Evolutionary conservation across 2,113 vertebrate genomes (phyloP).

Genomic region (Serilophus lunatus): DNA sequence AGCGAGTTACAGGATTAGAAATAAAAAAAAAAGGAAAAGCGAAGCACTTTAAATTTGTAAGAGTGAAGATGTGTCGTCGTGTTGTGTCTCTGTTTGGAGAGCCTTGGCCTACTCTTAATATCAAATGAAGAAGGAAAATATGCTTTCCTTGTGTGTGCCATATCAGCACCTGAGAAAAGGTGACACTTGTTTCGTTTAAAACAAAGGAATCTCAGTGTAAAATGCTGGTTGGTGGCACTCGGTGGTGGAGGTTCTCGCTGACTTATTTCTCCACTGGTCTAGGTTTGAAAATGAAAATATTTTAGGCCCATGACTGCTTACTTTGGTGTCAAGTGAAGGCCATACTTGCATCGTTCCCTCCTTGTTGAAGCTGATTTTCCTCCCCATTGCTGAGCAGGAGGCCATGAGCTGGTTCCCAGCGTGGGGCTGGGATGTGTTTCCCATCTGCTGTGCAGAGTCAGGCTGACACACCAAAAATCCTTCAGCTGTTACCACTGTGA

Average conservation of each 20-base stretch:
- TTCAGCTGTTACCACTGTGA: not conserved
- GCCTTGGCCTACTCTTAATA: not conserved
- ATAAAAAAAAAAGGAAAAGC: not conserved
- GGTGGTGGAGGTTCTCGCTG: not conserved
- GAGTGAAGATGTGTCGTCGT: not conserved
- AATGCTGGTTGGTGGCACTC: not conserved
- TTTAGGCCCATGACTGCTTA: not conserved
- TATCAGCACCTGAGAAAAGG: not conserved
- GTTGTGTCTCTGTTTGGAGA: not conserved
- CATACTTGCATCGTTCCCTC: not conserved
- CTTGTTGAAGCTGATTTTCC: not conserved
- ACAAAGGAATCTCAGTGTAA: not conserved
- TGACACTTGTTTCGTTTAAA: not conserved
- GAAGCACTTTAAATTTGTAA: not conserved
- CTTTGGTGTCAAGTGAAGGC: not conserved
- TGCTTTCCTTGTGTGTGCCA: not conserved
- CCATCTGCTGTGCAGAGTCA: not conserved
- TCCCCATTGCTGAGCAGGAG: not conserved
- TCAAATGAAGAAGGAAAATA: not conserved
- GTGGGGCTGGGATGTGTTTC: not conserved
- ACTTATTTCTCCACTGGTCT: fast-evolving
- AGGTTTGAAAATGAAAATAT: not conserved
- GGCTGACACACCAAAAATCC: not conserved
- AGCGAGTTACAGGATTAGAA: not conserved
- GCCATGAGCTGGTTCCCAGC: not conserved